Evolutionary conservation across 2,888 invertebrate species (phyloP).

Genomic region (Polia nebulosa): DNA sequence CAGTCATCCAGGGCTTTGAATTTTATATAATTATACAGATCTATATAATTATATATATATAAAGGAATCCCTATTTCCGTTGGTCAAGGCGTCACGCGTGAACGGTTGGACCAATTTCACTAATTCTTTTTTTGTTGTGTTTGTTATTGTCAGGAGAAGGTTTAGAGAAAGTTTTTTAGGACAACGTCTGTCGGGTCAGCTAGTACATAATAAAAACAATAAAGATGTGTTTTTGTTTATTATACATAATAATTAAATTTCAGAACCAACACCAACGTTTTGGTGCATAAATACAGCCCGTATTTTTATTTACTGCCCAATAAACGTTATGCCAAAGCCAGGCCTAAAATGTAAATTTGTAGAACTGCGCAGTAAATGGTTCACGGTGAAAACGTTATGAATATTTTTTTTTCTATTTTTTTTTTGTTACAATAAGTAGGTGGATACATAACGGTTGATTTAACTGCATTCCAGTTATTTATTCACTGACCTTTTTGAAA

Average conservation of each 20-base stretch:
- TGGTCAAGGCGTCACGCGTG: no score
- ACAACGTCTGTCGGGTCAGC: no score
- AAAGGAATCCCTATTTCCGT: no score
- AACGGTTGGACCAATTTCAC: no score
- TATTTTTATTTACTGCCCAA: slow-evolving; percentile 35
- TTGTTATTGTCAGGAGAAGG: no score
- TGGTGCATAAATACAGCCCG: slow-evolving; percentile 20
- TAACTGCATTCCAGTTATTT: not conserved
- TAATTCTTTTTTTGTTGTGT: no score
- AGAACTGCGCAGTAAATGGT: slow-evolving; percentile 27
- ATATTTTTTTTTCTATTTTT: not conserved
- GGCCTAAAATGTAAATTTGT: slow-evolving; percentile 32
- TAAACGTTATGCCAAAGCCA: slow-evolving; percentile 31
- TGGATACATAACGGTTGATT: not conserved
- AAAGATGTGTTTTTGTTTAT: not conserved
- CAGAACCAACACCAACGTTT: not conserved
- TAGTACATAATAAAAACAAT: not conserved
- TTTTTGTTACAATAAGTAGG: not conserved
- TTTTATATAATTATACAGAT: no score
- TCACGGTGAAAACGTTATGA: slow-evolving; percentile 20
- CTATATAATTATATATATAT: no score
- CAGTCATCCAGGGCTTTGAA: no score
- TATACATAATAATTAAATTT: not conserved
- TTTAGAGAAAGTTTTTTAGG: no score
- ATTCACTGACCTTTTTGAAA: not conserved